A percentile compares a stretch with the other conserved stretches of the same genome.
Conservation (phyloP, 2,113 vertebrate species). For the Ameiurus melas region DNA sequence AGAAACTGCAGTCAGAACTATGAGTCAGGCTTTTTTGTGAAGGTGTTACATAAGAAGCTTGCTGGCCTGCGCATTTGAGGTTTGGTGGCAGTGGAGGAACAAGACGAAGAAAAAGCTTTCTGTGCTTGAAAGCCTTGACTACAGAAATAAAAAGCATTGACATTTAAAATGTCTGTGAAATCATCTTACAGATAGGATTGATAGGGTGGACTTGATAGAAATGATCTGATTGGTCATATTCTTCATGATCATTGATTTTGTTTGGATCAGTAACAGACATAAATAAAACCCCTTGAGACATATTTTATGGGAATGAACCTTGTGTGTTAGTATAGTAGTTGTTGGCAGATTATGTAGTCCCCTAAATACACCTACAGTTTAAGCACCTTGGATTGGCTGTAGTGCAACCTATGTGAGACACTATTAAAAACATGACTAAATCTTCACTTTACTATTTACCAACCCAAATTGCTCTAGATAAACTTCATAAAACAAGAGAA, state of each 20-base stretch:
- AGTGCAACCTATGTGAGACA: background rate
- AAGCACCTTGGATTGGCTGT: background rate
- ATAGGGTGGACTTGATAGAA: background rate
- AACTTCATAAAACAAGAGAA: background rate
- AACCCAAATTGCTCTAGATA: background rate
- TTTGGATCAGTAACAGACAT: background rate
- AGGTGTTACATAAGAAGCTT: constrained; percentile 61
- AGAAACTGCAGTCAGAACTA: constrained; percentile 40
- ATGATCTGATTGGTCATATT: background rate
- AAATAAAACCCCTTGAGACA: background rate
- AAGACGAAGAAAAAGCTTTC: background rate
- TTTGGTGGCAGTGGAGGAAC: constrained; percentile 43
- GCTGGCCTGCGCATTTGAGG: constrained; percentile 55
- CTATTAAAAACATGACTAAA: background rate
- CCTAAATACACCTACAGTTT: background rate
- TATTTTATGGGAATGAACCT: background rate
- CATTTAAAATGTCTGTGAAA: background rate
- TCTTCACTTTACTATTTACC: background rate
- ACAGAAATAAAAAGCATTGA: constrained; percentile 10
- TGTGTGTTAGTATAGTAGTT: background rate
- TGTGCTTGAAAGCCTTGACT: background rate
- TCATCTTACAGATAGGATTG: background rate
- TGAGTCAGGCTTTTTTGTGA: constrained; percentile 48
- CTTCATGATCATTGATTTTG: background rate
- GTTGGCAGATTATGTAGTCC: background rate